Conservation (phyloP, 2,888 invertebrate genomes). For the Drosophila formosana region DNA sequence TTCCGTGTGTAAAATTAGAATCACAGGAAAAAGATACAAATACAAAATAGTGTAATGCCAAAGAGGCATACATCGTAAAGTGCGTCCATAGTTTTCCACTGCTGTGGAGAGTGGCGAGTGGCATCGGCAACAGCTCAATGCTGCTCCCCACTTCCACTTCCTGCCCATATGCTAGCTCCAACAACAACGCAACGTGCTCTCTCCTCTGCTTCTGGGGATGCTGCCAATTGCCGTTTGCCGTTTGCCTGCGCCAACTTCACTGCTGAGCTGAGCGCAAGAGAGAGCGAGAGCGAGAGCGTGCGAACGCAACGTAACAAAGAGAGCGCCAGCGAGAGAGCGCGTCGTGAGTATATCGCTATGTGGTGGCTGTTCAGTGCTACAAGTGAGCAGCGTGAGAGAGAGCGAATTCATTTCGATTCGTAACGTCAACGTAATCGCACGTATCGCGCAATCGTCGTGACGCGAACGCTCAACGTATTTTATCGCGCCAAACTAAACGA, state of each 20-base stretch:
- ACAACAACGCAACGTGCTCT: constrained; percentile 43
- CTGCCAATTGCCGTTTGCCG: constrained; percentile 42
- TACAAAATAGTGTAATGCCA: constrained; percentile 38
- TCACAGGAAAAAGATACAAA: constrained; percentile 54
- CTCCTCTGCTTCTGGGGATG: constrained; percentile 63
- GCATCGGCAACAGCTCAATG: constrained; percentile 47
- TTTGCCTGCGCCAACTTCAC: constrained; percentile 30
- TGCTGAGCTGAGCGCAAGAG: constrained; percentile 32
- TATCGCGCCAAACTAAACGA: constrained; percentile 38
- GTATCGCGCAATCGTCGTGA: constrained; percentile 42
- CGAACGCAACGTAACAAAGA: neutral
- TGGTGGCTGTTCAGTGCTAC: constrained; percentile 44
- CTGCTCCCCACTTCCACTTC: constrained; percentile 57
- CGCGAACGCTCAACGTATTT: constrained; percentile 14
- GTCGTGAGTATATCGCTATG: constrained; percentile 29
- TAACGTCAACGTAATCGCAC: constrained; percentile 55
- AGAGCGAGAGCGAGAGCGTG: constrained; percentile 22
- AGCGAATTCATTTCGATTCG: constrained; percentile 50
- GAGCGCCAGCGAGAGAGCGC: constrained; percentile 22
- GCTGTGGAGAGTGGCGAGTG: constrained; percentile 35
- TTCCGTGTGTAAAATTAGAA: constrained; percentile 75
- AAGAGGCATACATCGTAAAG: constrained; percentile 63
- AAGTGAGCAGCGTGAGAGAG: constrained; percentile 42
- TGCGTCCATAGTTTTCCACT: constrained; percentile 41
- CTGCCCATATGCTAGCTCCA: constrained; percentile 69